These are phyloP conservation scores for Cremastinae sp. DNA, from an alignment of 2,888 invertebrate species.

Conservation along the genomic window DNA sequence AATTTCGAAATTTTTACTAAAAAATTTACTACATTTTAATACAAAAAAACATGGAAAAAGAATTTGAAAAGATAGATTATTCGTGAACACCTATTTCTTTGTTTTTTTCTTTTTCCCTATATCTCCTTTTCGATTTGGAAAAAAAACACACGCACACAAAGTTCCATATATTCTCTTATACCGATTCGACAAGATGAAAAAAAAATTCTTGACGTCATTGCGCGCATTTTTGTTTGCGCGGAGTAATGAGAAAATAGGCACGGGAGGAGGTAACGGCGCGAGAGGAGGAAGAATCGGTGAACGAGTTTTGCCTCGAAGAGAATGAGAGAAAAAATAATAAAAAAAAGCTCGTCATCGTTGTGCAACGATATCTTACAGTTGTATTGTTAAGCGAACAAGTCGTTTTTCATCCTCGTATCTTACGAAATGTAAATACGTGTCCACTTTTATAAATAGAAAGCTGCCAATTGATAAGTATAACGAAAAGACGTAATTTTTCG, in stretches of 20 bases:
- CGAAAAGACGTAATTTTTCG: not conserved
- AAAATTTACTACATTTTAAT: too few relatives aligned
- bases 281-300: conserved; percentile 26
- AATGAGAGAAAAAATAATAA: too few relatives aligned
- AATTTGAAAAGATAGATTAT: too few relatives aligned
- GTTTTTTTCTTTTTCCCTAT: too few relatives aligned
- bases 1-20: too few relatives aligned
- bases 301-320: conserved; percentile 28
- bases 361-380: conserved; percentile 44
- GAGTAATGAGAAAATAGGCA: conserved; percentile 7
- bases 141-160: too few relatives aligned
- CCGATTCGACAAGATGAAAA: conserved; percentile 4
- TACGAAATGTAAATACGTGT: conserved; percentile 3
- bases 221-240: conserved; percentile 5
- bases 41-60: too few relatives aligned
- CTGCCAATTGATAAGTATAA: conserved; percentile 13
- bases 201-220: conserved; percentile 22
- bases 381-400: conserved; percentile 20
- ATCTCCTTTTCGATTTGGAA: too few relatives aligned
- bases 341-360: conserved; percentile 11
- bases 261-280: not conserved
- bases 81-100: too few relatives aligned
- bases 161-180: conserved; percentile 32
- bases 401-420: conserved; percentile 10
- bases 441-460: not conserved